Conservation (phyloP, 2,888 invertebrate species). For the Metalampra italica region DNA sequence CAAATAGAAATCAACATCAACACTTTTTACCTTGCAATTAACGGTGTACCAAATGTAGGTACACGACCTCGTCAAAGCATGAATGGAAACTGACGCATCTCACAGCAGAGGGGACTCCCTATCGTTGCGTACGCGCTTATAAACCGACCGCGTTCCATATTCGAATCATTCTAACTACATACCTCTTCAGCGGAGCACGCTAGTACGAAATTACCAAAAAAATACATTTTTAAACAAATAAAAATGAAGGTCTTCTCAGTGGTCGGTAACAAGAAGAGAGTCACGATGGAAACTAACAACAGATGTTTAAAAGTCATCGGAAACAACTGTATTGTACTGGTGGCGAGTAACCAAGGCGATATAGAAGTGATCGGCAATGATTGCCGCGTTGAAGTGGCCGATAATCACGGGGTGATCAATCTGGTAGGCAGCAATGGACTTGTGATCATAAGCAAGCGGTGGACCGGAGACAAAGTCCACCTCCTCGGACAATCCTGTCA, state of each 20-base stretch:
- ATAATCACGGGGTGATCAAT: conserved; percentile 58
- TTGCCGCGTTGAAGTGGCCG: conserved; percentile 56
- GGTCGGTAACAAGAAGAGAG: conserved; percentile 71
- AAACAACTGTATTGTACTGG: conserved; percentile 60
- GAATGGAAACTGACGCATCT: conserved; percentile 33
- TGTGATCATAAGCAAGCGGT: conserved; percentile 52
- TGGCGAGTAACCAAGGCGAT: conserved; percentile 56
- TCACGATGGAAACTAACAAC: conserved; percentile 64
- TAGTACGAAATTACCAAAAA: conserved; percentile 2
- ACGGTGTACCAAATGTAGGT: background rate
- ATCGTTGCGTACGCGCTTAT: conserved; percentile 27
- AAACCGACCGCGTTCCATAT: conserved; percentile 26
- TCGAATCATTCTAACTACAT: conserved; percentile 32
- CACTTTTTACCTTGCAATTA: background rate
- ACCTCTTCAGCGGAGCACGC: conserved; percentile 6
- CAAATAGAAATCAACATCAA: no score
- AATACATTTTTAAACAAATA: no score
- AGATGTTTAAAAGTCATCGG: conserved; percentile 62
- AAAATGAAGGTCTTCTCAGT: conserved; percentile 70
- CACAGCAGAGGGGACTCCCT: conserved; percentile 35
- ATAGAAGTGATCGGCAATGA: conserved; percentile 73
- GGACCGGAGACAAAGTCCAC: conserved; percentile 57
- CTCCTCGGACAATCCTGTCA: conserved; percentile 54
- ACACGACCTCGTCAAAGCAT: conserved; percentile 17
- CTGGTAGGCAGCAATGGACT: conserved; percentile 59